These are phyloP conservation scores for Catharus fuscescens DNA, from an alignment of 2,113 vertebrate species.

Conservation along the genomic window DNA sequence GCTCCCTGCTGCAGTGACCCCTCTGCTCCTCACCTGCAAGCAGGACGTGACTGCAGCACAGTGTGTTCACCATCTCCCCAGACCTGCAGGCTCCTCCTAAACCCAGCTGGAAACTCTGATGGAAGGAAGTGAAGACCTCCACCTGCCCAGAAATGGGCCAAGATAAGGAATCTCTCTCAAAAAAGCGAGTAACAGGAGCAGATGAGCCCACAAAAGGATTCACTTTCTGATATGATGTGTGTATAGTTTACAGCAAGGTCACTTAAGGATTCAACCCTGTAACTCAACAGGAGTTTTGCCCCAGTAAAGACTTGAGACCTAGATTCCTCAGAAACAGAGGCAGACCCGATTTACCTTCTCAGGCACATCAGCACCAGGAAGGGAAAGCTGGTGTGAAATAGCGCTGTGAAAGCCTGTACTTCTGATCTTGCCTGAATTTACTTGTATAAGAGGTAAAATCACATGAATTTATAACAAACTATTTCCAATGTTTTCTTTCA, in stretches of 20 bases:
- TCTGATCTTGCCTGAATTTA: not conserved
- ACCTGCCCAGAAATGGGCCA: not conserved
- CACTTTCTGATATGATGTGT: not conserved
- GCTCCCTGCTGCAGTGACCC: accelerated
- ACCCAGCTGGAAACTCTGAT: not conserved
- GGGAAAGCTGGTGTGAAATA: not conserved
- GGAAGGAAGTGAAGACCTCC: not conserved
- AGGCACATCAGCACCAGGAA: not conserved
- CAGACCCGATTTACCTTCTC: not conserved
- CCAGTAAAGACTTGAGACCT: not conserved
- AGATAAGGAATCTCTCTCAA: not conserved
- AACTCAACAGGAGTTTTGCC: not conserved
- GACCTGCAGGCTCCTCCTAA: not conserved
- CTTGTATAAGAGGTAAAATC: not conserved
- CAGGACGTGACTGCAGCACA: accelerated
- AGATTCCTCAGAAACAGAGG: not conserved
- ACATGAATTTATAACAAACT: not conserved
- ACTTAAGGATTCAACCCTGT: not conserved
- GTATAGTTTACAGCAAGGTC: not conserved
- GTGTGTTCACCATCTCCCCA: accelerated
- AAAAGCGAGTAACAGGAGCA: not conserved
- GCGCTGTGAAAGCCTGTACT: not conserved
- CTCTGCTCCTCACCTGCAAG: not conserved
- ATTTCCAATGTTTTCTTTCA: not conserved
- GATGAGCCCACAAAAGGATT: not conserved